These are phyloP conservation scores for Himalopsyche kuldschensis DNA, from an alignment of 2,888 invertebrate genomes.

Conservation along the genomic window DNA sequence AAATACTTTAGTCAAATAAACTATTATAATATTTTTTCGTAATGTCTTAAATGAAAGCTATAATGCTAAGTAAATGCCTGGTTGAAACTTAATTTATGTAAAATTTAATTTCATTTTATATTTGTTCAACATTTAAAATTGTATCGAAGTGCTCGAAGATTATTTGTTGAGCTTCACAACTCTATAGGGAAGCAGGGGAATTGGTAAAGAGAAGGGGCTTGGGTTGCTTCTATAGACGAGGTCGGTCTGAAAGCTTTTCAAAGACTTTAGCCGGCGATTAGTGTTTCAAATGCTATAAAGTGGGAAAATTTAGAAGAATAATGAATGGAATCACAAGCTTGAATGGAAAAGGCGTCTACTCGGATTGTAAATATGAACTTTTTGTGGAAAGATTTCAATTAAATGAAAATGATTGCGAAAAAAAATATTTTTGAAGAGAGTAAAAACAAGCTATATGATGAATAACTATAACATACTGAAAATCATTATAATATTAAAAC, in stretches of 20 bases:
- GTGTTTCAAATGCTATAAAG: slow-evolving; percentile 35
- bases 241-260: slow-evolving; percentile 31
- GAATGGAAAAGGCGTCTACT: neutral
- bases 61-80: too few relatives aligned
- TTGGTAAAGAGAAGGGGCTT: neutral
- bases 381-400: neutral
- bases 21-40: too few relatives aligned
- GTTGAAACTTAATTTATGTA: too few relatives aligned
- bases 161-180: neutral
- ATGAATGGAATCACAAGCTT: slow-evolving; percentile 23
- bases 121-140: too few relatives aligned
- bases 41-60: too few relatives aligned
- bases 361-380: slow-evolving; percentile 1
- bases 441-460: neutral
- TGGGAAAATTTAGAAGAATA: slow-evolving; percentile 35
- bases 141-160: neutral
- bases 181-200: slow-evolving; percentile 1
- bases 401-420: neutral
- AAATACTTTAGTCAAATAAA: too few relatives aligned
- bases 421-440: neutral
- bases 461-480: too few relatives aligned
- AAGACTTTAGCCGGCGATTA: slow-evolving; percentile 35
- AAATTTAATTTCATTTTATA: too few relatives aligned
- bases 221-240: slow-evolving; percentile 9
- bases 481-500: too few relatives aligned